These are phyloP conservation scores for Drosophila neonasuta DNA, from an alignment of 2,888 invertebrate species.

Conservation along the genomic window DNA sequence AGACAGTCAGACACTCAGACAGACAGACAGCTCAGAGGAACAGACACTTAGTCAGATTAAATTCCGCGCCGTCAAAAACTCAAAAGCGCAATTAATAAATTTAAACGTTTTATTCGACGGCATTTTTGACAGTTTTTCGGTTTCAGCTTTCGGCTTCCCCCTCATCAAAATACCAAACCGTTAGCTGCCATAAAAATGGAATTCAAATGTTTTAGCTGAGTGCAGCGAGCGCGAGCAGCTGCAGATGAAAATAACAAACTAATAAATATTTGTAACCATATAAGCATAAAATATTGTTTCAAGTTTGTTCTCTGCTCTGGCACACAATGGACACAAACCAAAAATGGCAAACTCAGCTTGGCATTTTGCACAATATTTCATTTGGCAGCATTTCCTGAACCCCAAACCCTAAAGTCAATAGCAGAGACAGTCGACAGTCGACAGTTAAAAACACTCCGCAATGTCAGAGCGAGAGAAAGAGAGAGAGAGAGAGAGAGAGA, in stretches of 20 bases:
- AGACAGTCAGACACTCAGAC: not conserved
- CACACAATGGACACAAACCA: slow-evolving; percentile 24
- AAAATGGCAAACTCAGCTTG: slow-evolving; percentile 62
- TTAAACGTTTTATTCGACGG: slow-evolving; percentile 49
- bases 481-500: too few relatives aligned
- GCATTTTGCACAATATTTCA: slow-evolving; percentile 68
- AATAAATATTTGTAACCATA: slow-evolving; percentile 68
- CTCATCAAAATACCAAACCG: slow-evolving; percentile 13
- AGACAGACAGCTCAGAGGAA: slow-evolving; percentile 14
- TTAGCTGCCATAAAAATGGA: slow-evolving; percentile 44
- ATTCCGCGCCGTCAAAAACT: slow-evolving; percentile 51
- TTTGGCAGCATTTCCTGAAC: slow-evolving; percentile 57
- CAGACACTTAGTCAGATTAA: slow-evolving; percentile 50
- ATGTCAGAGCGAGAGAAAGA: not conserved
- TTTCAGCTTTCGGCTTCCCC: not conserved
- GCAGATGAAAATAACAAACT: slow-evolving; percentile 62
- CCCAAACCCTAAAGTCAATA: slow-evolving; percentile 28
- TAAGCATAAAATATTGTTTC: slow-evolving; percentile 73
- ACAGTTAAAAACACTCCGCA: slow-evolving; percentile 8
- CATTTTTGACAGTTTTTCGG: slow-evolving; percentile 41
- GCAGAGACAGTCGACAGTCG: not conserved
- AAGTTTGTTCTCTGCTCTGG: slow-evolving; percentile 32
- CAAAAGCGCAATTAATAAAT: slow-evolving; percentile 65
- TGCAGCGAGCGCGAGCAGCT: slow-evolving; percentile 42
- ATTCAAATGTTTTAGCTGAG: slow-evolving; percentile 42